Evolutionary conservation across 2,888 invertebrate species (phyloP).

Genomic region (Cryptocephalus moraei): DNA sequence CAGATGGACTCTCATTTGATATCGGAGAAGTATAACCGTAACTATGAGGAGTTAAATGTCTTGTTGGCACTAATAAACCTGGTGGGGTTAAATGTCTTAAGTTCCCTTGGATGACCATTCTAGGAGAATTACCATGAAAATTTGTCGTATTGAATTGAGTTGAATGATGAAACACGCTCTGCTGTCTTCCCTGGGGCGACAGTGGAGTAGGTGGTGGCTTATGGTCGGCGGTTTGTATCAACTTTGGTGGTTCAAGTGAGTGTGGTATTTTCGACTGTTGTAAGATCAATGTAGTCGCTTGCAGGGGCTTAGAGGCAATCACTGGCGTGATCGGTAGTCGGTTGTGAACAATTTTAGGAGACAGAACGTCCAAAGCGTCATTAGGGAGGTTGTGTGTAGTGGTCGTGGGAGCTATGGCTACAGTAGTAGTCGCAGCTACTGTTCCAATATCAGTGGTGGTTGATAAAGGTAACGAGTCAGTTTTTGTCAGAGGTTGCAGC

Average conservation of each 20-base stretch:
- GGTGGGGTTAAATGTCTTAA: conserved; percentile 20
- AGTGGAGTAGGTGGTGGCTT: neutral
- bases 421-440: conserved; percentile 6
- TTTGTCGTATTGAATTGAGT: conserved; percentile 17
- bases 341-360: conserved; percentile 32
- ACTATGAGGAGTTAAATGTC: conserved; percentile 18
- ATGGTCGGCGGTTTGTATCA: conserved; percentile 24
- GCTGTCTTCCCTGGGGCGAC: conserved; percentile 32
- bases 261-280: conserved; percentile 34
- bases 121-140: conserved; percentile 19
- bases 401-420: neutral
- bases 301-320: conserved; percentile 48
- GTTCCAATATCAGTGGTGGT: conserved; percentile 13
- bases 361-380: conserved; percentile 15
- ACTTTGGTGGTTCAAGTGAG: conserved; percentile 26
- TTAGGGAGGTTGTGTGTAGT: conserved; percentile 22
- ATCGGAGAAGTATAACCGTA: conserved; percentile 14
- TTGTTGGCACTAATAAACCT: conserved; percentile 23
- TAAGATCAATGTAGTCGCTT: conserved; percentile 38
- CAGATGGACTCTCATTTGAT: conserved; percentile 23
- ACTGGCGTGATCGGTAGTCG: conserved; percentile 50
- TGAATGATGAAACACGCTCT: conserved; percentile 32
- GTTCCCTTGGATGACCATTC: conserved; percentile 24
- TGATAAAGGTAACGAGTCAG: conserved; percentile 17
- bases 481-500: conserved; percentile 21